Base-by-base conservation (phyloP, 2,113 vertebrate species). In the Sarotherodon lohbergeri region DNA sequence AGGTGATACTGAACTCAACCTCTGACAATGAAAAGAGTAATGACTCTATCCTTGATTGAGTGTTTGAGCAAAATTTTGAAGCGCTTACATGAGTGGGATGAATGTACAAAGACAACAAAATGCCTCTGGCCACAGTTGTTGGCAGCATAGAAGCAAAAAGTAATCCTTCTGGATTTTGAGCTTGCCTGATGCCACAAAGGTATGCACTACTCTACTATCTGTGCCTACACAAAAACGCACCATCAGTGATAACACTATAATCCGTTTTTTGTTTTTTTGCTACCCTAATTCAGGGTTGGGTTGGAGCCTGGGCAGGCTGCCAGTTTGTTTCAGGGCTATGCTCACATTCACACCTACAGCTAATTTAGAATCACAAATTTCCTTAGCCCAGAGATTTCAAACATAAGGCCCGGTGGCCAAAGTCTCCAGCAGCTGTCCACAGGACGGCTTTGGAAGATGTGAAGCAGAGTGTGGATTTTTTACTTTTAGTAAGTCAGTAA, bases 231-330 rank as follows among this genome's bases (percentile, higher is more conserved):
- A 71, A 54, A 14, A 32, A 55, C 2, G 9, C 63, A 71, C n/a
- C 4, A 9, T 54, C 9, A 29, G 11, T 48, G 43, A 29, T 9
- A 19, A 55, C 6, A 55, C 4, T 19, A 17, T n/a, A 55, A 41
- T 43, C 4, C 0, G 0, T 17, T 9, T 32, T 5, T 9, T 6
- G 22, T 34, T 19, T 1, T 2, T 43, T n/a, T 41, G 12, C 4
- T 43, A 43, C n/a, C 13, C n/a, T 22, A 71, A 71, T 43, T 71
- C n/a, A 41, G 12, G 7, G 36, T 71, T 71, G 63, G 63, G 11
- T 14, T 27, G 9, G 68, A 48, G 41, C 68, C 68, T 7, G 0
- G 41, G 29, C 24, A 76, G 5, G 13, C 9, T 48, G 41, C 68
- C 68, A 76, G 68, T 76, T 27, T 76, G 41, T 76, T 48, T 27